These are phyloP conservation scores for Pseudomyrmex gracilis DNA, from an alignment of 1,140 invertebrate species.

Conservation along the genomic window DNA sequence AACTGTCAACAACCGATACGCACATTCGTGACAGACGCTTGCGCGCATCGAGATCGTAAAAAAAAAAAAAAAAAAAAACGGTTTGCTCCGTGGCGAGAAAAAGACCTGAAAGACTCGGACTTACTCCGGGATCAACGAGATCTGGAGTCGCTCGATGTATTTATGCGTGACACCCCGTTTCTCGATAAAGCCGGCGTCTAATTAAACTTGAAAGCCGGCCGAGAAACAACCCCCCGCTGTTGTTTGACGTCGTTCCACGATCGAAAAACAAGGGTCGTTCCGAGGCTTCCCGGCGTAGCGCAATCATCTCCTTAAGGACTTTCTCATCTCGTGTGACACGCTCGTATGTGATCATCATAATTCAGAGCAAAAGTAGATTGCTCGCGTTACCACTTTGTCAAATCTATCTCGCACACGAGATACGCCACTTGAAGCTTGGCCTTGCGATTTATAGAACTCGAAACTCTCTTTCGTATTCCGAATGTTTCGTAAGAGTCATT, in stretches of 20 bases:
- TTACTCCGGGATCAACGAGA: constrained; percentile 26
- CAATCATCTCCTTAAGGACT: background rate
- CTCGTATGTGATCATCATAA: background rate
- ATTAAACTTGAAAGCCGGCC: constrained; percentile 75
- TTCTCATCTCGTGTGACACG: too few relatives aligned
- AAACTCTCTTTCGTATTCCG: background rate
- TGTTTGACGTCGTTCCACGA: constrained; percentile 61
- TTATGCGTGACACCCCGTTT: constrained; percentile 73
- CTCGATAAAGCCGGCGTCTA: constrained; percentile 72
- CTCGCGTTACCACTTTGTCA: background rate
- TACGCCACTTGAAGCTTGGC: too few relatives aligned
- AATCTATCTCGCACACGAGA: background rate
- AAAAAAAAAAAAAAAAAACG: background rate
- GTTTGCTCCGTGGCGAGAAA: constrained; percentile 7
- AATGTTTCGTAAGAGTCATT: background rate
- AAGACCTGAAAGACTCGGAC: constrained; percentile 20
- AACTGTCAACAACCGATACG: constrained; percentile 8
- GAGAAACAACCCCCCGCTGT: constrained; percentile 70
- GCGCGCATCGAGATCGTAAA: constrained; percentile 39
- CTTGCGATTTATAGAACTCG: too few relatives aligned
- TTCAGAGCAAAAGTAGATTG: background rate
- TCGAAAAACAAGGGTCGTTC: constrained; percentile 23
- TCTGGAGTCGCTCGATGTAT: constrained; percentile 59
- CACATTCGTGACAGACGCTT: constrained; percentile 37
- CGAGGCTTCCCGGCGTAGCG: too few relatives aligned